Base-by-base conservation (phyloP, 2,797 vertebrate genomes). In the Labroides dimidiatus region DNA sequence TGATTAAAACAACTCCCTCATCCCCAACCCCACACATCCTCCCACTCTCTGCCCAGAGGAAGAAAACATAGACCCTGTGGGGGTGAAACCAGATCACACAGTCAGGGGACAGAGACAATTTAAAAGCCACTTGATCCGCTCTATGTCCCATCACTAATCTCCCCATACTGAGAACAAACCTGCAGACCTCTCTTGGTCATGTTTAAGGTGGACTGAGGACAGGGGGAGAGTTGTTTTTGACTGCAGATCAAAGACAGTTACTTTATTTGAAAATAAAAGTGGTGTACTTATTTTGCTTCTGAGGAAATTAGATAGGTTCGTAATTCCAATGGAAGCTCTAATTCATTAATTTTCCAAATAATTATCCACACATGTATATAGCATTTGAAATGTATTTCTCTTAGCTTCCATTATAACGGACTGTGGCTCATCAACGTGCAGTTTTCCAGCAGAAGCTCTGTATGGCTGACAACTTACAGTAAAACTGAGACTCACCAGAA, bases 1-100 rank as follows among this genome's bases (percentile, higher is more conserved):
- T 72, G 19, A 19, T 84, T 59, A 82, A 82, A 79, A 71, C 72
- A 78, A 43, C 41, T 53, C 19, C 15, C 14, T 72, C 50, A 42
- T 55, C 44, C 51, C 17, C 39, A 27, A 12, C 51, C 58, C 50
- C 52, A 19, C 37, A 24, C 24, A 78, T 56, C 73, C 60, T 33
- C 5, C 30, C 30, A 33, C 30, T 7, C 30, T 33, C 30, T 33
- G 30, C 30, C 30, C 64, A 33, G 62, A 6, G 23, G 42, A 42
- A 37, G 72, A 54, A 75, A 84, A 45, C 45, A 0, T 47, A 73
- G 53, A 59, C 76, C 30, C 36, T 27, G 49, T 45, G 62, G 70
- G 82, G 79, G 54, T 69, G 87, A 81, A 91, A 89, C 53, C 41
- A 67, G 80, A 86, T 78, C 66, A 56, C 51, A 19, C 7, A 44